Percentiles rank a stretch among this genome's conserved stretches.
Evolutionary conservation across 23 tunicate species (phyloP).

Genomic region (Botrylloides violaceus): DNA sequence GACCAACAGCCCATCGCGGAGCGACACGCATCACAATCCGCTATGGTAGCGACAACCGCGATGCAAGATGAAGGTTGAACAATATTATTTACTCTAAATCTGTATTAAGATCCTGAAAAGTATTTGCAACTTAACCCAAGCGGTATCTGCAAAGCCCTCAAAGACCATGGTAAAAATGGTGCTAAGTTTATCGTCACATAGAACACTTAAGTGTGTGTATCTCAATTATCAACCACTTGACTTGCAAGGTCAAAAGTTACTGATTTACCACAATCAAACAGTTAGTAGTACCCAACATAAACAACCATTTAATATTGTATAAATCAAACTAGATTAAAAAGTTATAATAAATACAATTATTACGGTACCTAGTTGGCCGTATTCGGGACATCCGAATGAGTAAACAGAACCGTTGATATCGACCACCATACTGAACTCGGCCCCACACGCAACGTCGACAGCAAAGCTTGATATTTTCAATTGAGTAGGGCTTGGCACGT

Average conservation of each 20-base stretch:
- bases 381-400: slow-evolving; percentile 89
- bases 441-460: slow-evolving; percentile 76
- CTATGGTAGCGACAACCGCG: no score
- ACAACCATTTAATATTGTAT: neutral
- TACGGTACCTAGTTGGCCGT: slow-evolving; percentile 92
- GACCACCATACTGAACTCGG: slow-evolving; percentile 65
- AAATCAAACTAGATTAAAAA: neutral
- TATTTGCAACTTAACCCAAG: no score
- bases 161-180: no score
- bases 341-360: neutral
- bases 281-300: neutral
- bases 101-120: no score
- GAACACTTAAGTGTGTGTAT: no score
- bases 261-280: neutral
- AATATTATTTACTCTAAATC: no score
- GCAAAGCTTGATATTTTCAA: slow-evolving; percentile 41
- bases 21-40: no score
- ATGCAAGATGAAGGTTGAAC: no score
- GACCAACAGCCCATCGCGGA: no score
- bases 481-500: slow-evolving; percentile 67
- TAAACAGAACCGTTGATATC: slow-evolving; percentile 75
- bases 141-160: no score
- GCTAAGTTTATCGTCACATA: no score
- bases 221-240: no score
- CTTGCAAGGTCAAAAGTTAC: neutral